These are phyloP conservation scores for Typhlichthys subterraneus DNA, from an alignment of 2,797 vertebrate genomes.

Conservation along the genomic window DNA sequence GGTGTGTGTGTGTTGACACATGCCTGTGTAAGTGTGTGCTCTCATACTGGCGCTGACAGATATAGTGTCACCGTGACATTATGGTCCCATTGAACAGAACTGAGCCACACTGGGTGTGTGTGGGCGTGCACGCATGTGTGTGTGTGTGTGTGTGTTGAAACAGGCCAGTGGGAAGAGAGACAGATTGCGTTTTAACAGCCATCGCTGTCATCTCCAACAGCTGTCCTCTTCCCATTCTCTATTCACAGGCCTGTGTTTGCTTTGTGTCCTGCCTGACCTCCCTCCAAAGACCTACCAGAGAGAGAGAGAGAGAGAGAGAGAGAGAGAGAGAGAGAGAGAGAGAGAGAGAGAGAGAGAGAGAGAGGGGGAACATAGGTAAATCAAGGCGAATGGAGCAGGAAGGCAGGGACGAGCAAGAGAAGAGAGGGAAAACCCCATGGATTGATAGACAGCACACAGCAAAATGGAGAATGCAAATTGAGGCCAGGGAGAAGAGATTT, in stretches of 20 bases:
- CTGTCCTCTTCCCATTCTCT: constrained; percentile 82
- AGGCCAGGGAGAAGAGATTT: neutral
- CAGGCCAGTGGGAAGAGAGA: constrained; percentile 79
- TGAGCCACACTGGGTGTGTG: constrained; percentile 26
- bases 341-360: constrained; percentile 8
- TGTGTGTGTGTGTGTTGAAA: constrained; percentile 55
- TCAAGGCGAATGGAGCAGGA: neutral
- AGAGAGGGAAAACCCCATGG: neutral
- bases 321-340: constrained; percentile 39
- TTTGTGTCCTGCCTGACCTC: constrained; percentile 79
- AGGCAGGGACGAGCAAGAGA: neutral
- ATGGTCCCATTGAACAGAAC: constrained; percentile 64
- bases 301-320: neutral
- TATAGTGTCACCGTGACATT: constrained; percentile 67
- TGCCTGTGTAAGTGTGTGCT: constrained; percentile 51
- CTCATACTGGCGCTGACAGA: constrained; percentile 65
- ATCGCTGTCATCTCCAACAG: constrained; percentile 85
- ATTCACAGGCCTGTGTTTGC: constrained; percentile 81
- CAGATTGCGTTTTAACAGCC: constrained; percentile 83
- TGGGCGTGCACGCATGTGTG: constrained; percentile 5
- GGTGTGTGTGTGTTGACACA: constrained; percentile 40
- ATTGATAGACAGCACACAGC: neutral
- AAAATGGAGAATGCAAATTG: neutral
- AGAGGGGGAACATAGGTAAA: neutral
- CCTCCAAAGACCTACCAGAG: constrained; percentile 61